Evolutionary conservation across 2,113 vertebrate species (phyloP).

Genomic region (Pluvianellus socialis): DNA sequence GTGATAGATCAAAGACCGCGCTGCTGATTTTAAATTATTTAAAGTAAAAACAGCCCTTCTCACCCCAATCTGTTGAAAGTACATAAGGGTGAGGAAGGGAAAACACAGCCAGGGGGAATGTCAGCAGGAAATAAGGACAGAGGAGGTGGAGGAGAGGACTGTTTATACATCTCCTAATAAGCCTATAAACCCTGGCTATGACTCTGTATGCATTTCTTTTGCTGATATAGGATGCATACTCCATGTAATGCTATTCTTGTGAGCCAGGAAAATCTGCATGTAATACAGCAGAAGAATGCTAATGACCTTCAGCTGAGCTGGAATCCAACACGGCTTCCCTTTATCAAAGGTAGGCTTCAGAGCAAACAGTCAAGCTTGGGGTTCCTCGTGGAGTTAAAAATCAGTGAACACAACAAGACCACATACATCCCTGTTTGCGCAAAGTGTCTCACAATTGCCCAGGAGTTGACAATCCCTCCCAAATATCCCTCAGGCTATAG

Average conservation of each 20-base stretch:
- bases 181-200: neutral
- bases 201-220: constrained; percentile 32
- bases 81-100: constrained; percentile 7
- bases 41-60: constrained; percentile 47
- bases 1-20: neutral
- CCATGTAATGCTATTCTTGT: constrained; percentile 40
- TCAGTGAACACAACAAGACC: neutral
- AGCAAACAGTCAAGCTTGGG: neutral
- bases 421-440: neutral
- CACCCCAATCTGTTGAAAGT: constrained; percentile 43
- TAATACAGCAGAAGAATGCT: constrained; percentile 57
- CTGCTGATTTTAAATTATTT: constrained; percentile 28
- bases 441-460: neutral
- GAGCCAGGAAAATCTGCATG: constrained; percentile 60
- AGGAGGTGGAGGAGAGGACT: neutral
- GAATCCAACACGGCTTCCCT: neutral
- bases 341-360: constrained; percentile 18
- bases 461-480: neutral
- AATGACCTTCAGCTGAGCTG: constrained; percentile 25
- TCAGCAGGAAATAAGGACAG: constrained; percentile 21
- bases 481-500: neutral
- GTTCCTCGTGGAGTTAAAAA: neutral
- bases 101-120: constrained; percentile 48
- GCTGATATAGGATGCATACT: constrained; percentile 18
- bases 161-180: constrained; percentile 38